phyloP scores from a whole-genome alignment of 2,888 invertebrate genomes.

The Netelia inedita region DNA sequence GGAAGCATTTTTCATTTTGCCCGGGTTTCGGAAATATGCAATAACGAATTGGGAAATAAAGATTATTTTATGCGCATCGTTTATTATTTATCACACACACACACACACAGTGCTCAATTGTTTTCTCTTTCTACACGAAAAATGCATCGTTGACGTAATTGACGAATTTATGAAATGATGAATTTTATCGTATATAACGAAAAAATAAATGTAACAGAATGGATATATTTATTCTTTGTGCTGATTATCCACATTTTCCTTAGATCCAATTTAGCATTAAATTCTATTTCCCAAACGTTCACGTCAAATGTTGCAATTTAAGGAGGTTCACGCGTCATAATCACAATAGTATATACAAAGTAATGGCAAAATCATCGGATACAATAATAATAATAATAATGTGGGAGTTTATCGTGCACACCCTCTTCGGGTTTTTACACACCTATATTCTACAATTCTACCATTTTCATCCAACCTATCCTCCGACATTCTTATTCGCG shows the following conservation, averaged over 20 bases:
- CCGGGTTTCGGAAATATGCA: neutral
- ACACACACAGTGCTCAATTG: slow-evolving; percentile 47
- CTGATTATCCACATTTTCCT: neutral
- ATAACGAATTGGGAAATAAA: neutral
- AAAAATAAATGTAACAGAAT: slow-evolving; percentile 80
- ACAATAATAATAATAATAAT: no score
- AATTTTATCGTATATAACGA: slow-evolving; percentile 83
- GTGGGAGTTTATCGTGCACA: no score
- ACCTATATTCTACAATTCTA: no score
- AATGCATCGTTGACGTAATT: slow-evolving; percentile 44
- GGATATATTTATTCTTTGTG: slow-evolving; percentile 46
- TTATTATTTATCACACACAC: slow-evolving; percentile 23
- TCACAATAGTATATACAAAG: no score
- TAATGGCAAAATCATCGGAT: no score
- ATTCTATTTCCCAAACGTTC: neutral
- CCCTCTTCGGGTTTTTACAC: no score
- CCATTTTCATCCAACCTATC: no score
- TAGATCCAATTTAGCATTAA: neutral
- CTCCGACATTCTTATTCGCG: no score
- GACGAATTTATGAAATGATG: slow-evolving; percentile 81
- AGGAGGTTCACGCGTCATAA: no score
- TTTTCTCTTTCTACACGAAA: slow-evolving; percentile 31
- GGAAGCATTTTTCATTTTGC: neutral
- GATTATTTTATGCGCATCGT: neutral
- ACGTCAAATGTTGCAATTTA: neutral